phyloP scores from a whole-genome alignment of 2,888 invertebrate genomes.

The Acanthosepion lycidas region DNA sequence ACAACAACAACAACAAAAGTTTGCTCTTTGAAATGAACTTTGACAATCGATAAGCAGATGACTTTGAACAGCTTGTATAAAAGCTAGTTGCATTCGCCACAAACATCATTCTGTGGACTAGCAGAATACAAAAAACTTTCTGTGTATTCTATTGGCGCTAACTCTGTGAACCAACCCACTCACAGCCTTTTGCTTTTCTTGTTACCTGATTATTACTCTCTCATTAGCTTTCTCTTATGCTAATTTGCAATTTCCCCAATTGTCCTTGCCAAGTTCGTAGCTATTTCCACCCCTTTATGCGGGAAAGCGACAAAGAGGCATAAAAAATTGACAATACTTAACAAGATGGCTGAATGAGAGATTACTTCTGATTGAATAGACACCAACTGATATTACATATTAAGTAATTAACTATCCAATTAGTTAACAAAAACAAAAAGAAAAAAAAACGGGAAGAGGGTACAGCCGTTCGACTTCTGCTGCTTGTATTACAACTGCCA shows the following conservation, averaged over 20 bases:
- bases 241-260: background rate
- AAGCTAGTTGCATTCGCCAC: background rate
- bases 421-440: too few relatives aligned
- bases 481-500: background rate
- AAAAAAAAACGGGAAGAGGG: background rate
- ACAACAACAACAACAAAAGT: too few relatives aligned
- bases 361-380: background rate
- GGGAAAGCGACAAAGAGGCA: background rate
- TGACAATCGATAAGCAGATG: background rate
- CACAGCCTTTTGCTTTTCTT: background rate
- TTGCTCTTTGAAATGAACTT: background rate
- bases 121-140: background rate
- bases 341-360: background rate
- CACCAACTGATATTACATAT: background rate
- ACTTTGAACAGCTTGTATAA: background rate
- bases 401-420: background rate
- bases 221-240: background rate
- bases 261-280: background rate
- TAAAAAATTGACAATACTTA: background rate
- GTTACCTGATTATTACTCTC: background rate
- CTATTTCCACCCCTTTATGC: background rate
- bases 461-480: background rate
- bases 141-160: background rate
- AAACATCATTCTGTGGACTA: background rate
- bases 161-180: background rate